A percentile compares a stretch with the other conserved stretches of the same genome.
Conservation (phyloP, 2,888 invertebrate species). For the Baronia brevicornis region DNA sequence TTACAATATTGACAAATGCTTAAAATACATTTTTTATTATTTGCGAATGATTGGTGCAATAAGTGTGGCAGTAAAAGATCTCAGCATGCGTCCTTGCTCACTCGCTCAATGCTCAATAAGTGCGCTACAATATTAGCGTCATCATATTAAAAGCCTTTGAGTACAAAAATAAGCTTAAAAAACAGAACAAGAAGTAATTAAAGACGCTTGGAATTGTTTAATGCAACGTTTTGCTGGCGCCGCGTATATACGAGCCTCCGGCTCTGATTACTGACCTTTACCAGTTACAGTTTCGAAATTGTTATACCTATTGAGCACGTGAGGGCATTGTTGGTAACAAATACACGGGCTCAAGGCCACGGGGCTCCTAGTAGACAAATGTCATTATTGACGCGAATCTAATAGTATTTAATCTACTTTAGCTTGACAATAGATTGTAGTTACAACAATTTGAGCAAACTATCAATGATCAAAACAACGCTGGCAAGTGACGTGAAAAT, state of each 20-base stretch:
- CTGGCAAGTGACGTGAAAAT: not conserved
- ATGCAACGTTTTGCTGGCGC: constrained; percentile 28
- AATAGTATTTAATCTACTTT: constrained; percentile 19
- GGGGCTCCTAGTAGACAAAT: constrained; percentile 45
- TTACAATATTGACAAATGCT: too few species aligned
- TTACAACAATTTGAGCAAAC: constrained; percentile 26
- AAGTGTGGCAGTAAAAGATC: constrained; percentile 21
- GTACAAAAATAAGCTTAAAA: constrained; percentile 27
- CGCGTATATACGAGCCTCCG: constrained; percentile 25
- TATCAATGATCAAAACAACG: constrained; percentile 12
- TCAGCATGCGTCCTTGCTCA: constrained; percentile 54
- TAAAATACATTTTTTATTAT: too few species aligned
- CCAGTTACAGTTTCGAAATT: constrained; percentile 46
- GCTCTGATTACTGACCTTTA: constrained; percentile 48
- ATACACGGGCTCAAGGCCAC: constrained; percentile 27
- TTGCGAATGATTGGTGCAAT: constrained; percentile 33
- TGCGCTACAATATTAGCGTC: constrained; percentile 45
- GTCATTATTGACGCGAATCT: constrained; percentile 38
- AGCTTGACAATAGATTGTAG: constrained; percentile 31
- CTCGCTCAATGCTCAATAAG: constrained; percentile 57
- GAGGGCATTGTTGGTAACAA: constrained; percentile 45
- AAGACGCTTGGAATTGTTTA: constrained; percentile 45
- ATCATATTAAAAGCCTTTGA: constrained; percentile 61
- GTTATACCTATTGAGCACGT: constrained; percentile 44
- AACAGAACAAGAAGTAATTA: constrained; percentile 56